Evolutionary conservation across 2,113 vertebrate species (phyloP), one percentile per base, ranked within the genome.

Genomic region (Cryptotis parvus): DNA sequence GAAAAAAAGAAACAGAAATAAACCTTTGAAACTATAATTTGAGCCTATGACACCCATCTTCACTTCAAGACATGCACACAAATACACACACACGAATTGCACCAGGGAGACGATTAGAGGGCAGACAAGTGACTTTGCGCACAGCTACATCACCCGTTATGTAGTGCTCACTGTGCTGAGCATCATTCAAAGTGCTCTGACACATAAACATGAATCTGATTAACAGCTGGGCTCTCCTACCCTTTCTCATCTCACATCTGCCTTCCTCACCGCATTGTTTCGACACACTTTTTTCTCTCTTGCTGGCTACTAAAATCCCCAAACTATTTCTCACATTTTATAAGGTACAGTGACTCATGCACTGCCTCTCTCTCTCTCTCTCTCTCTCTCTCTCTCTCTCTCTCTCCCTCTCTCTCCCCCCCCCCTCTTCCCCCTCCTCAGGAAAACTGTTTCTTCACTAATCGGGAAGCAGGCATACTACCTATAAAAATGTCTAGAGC

Each of bases 1-100:
- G n/a, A n/a, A n/a, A 37, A 63, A 83, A 79, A 39, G 78, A 87
- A 24, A 91, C 27, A 79, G 22, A 84, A 93, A 84, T 39, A 79
- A 83, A 76, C 16, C 20, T 27, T 16, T 41, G 22, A 45, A 39
- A 68, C 10, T 27, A 66, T 84, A 93, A 90, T 45, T n/a, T 88
- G 76, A 39, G 73, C n/a, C 6, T 10, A 22, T 37, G 37, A 31
- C 9, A 39, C 66, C 12, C n/a, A 22, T 86, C 41, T 86, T 82
- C 49, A 52, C 49, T 52, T 73, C 33, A 75, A 92, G 33, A 31
- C 18, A 66, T 18, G 26, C 77, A 65, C 52, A 35, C 27, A 65
- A 61, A 37, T 6, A 80, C 39, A 65, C 37, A 49, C 10, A 45
- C 43, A 58, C 27, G 14, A 8, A 52, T 52, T 52, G 16, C 55